Base-by-base conservation (phyloP, 2,888 invertebrate species). In the Gisinianus flammeolus region DNA sequence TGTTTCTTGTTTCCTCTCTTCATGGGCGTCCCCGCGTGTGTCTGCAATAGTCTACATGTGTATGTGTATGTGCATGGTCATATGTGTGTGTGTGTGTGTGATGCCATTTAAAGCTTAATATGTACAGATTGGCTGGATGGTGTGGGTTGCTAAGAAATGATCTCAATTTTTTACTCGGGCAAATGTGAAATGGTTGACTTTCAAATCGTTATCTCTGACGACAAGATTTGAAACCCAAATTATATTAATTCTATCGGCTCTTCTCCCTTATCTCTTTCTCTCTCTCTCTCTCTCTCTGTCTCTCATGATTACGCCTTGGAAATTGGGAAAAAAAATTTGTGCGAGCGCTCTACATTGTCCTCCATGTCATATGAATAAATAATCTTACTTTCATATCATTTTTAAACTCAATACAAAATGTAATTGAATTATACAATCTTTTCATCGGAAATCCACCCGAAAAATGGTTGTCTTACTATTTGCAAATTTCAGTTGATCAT, bases 1-100 rank as follows among this genome's bases (percentile, higher is more conserved):
- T 78, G 78, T 78, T 78, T 74, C 75, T 74, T 58, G 22, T 73
- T 73, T 73, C 64, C 62, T 62, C 67, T 67, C 75, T 52, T 66
- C n/a, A 67, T 54, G 52, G 52, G 52, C 52, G 64, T 67, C 66
- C 66, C 58, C 62, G 58, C 24, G 28, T 58, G 19, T 58, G 30
- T 66, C 24, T 28, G 10, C 8, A 19, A 66, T 33, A 19, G 22
- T 24, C 62, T 62, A 44, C 44, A 44, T 12, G 19, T 44, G 19
- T 19, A 44, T 16, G 19, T 44, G 19, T 19, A 35, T 8, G 12
- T 35, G 35, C 35, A 35, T 12, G 35, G 12, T 8, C 12, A 35
- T 35, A 19, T 19, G 44, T 44, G 44, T 44, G 44, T 44, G 44
- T 44, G 44, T 44, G 44, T 44, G 26, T 62, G 62, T 62, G 12